Conservation (phyloP, 2,113 vertebrate species). For the Ictalurus furcatus region DNA sequence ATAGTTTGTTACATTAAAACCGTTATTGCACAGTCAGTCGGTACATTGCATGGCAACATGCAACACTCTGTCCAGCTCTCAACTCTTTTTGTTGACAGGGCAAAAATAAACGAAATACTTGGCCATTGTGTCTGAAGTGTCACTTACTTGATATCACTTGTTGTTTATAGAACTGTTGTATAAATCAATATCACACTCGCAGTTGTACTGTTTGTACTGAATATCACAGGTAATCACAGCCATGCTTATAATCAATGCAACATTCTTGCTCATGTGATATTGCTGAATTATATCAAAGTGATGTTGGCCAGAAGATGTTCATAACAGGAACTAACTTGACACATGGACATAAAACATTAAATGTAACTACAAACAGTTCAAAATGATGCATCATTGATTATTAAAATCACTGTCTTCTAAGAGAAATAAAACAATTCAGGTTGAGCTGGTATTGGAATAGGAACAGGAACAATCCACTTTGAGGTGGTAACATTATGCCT, state of each 20-base stretch:
- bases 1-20: background rate
- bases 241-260: background rate
- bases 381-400: too few species aligned
- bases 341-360: background rate
- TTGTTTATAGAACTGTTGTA: background rate
- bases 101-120: background rate
- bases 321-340: background rate
- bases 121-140: background rate
- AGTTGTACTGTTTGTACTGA: background rate
- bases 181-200: background rate
- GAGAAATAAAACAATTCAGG: too few species aligned
- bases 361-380: background rate
- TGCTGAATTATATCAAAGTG: background rate
- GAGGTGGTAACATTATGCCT: background rate
- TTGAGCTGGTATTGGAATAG: background rate
- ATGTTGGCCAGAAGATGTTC: background rate
- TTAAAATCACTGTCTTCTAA: too few species aligned
- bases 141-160: background rate
- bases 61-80: too few species aligned
- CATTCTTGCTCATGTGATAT: background rate
- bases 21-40: background rate
- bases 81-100: background rate
- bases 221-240: background rate
- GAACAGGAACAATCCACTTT: background rate
- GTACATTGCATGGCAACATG: background rate